Base-by-base conservation (phyloP, 1,140 invertebrate genomes). In the Teleogryllus occipitalis region DNA sequence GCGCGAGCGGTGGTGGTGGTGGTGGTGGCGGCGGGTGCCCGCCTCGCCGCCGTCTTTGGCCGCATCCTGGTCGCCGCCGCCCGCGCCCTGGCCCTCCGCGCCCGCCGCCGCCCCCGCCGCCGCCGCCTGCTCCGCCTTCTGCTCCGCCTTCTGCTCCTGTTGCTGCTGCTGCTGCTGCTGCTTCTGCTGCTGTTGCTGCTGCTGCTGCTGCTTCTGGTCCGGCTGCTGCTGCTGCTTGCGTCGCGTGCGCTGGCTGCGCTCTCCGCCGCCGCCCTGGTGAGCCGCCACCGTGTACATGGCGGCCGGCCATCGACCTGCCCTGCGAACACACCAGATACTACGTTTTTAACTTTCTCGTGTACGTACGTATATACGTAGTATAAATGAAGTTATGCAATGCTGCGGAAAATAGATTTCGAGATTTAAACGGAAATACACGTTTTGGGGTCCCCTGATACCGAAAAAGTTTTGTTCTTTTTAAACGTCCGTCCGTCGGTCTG, bases 231-330 rank as follows among this genome's bases (percentile, higher is more conserved):
- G 22, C 75, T 47, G 22, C 76, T 77, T 39, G 22, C 48, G 79
- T 22, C 72, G 47, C 74, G 18, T 49, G 6, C 18, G 79, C 18
- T 39, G 27, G n/a, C 74, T 21, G 47, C 21, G 46, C 14, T 15
- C 22, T 7, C 22, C 54, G 5, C 22, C 22, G 47, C 21, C 75
- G 21, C 48, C 65, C 47, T 76, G 79, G 39, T 80, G 79, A 18
- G 79, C 79, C 8, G 75, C 79, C 22, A 80, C 79, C 47, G 72
- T 80, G 79, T 80, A 80, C 79, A 80, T 80, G 79, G 47, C 75
- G 15, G 78, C 54, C 54, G 54, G 54, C 54, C 54, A 65, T 65
- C 54, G 54, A 65, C 54, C 18, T 18, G 10, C 54, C 18, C 54
- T 65, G 54, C 54, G 54, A 2, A 65, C 54, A 65, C 10, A 65